These are phyloP conservation scores for Hylaeus volcanicus DNA, from an alignment of 1,140 invertebrate genomes.

Conservation along the genomic window DNA sequence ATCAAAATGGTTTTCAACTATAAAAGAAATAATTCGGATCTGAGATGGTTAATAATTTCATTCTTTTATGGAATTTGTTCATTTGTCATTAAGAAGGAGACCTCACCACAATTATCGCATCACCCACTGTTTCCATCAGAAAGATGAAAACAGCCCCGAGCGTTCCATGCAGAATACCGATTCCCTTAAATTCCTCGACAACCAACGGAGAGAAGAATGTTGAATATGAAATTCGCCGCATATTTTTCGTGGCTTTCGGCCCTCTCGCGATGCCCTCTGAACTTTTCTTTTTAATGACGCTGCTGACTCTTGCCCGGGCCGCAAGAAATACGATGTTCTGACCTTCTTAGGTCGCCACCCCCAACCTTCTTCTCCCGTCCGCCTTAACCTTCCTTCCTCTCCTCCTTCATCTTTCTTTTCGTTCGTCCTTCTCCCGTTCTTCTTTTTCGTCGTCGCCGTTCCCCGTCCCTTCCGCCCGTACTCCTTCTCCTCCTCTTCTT, in stretches of 20 bases:
- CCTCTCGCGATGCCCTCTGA: conserved; percentile 16
- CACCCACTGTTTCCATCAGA: too few relatives aligned
- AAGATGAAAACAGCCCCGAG: too few relatives aligned
- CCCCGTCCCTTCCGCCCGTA: background rate
- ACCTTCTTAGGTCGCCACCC: conserved; percentile 52
- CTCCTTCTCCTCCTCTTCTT: background rate
- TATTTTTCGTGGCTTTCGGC: conserved; percentile 20
- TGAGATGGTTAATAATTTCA: too few relatives aligned
- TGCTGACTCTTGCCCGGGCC: conserved; percentile 13
- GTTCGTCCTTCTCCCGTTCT: background rate
- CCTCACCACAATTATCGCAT: too few relatives aligned
- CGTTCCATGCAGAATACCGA: too few relatives aligned
- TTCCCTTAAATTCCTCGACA: too few relatives aligned
- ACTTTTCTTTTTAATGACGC: conserved; percentile 47
- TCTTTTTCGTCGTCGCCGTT: background rate
- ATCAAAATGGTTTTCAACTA: too few relatives aligned
- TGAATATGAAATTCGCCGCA: background rate
- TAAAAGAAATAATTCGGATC: too few relatives aligned
- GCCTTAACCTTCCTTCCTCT: background rate
- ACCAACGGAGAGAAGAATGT: too few relatives aligned
- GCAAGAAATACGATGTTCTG: conserved; percentile 49
- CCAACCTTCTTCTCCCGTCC: conserved; percentile 22
- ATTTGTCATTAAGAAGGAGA: too few relatives aligned
- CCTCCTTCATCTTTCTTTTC: background rate
- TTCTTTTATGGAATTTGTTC: too few relatives aligned